Evolutionary conservation across 2,888 invertebrate species (phyloP).

Genomic region (Drosophila birchii): DNA sequence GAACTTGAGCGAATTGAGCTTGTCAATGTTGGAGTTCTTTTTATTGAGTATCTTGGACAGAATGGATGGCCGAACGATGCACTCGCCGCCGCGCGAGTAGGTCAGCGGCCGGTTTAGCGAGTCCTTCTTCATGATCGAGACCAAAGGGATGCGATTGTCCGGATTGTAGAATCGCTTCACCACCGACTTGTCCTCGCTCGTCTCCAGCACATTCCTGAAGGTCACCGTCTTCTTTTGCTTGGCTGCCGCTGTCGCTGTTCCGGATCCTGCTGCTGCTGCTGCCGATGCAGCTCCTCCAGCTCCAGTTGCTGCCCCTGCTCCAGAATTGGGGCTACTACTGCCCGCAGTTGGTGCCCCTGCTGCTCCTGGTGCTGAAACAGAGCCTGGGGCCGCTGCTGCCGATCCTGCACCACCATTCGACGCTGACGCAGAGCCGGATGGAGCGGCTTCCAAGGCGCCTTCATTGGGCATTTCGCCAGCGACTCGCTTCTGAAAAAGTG

Average conservation of each 20-base stretch:
- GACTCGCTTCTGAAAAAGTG: slow-evolving; percentile 59
- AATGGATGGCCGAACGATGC: slow-evolving; percentile 88
- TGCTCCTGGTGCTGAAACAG: slow-evolving; percentile 16
- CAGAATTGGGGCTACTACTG: slow-evolving; percentile 4
- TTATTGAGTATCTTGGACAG: slow-evolving; percentile 87
- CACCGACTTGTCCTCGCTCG: slow-evolving; percentile 87
- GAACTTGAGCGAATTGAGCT: slow-evolving; percentile 84
- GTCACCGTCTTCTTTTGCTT: slow-evolving; percentile 88
- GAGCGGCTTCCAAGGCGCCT: slow-evolving; percentile 45
- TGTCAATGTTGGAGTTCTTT: slow-evolving; percentile 86
- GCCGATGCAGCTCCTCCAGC: slow-evolving; percentile 12
- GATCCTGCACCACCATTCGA: slow-evolving; percentile 6
- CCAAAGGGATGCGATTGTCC: slow-evolving; percentile 87
- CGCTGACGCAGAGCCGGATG: slow-evolving; percentile 7
- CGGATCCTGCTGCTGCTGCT: slow-evolving; percentile 25
- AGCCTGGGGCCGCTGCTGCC: slow-evolving; percentile 8
- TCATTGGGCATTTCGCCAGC: slow-evolving; percentile 67
- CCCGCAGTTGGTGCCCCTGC: slow-evolving; percentile 19
- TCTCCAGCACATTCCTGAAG: slow-evolving; percentile 87
- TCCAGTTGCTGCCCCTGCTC: not conserved
- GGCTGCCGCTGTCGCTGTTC: slow-evolving; percentile 14
- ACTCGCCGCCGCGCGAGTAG: slow-evolving; percentile 86
- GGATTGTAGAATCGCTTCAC: slow-evolving; percentile 87
- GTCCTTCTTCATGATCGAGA: slow-evolving; percentile 88
- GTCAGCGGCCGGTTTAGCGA: slow-evolving; percentile 86